Conservation (phyloP, 2,113 vertebrate genomes). For the Phocoena phocoena region DNA sequence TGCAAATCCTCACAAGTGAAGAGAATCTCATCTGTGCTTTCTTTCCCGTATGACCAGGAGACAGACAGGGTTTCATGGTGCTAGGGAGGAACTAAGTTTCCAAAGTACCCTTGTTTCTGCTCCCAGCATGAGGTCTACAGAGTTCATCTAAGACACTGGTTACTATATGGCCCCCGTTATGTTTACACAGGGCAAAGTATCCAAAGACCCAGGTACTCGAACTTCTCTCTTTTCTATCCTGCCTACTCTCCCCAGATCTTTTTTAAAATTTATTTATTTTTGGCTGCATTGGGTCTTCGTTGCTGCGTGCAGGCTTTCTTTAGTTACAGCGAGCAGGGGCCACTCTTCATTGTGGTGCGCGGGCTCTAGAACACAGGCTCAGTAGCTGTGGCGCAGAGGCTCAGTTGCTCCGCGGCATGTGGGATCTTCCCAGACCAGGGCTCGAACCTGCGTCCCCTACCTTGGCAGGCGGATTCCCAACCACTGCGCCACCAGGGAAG, state of each 20-base stretch:
- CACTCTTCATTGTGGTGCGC: no score
- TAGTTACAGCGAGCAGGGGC: no score
- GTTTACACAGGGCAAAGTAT: background rate
- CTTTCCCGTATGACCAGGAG: background rate
- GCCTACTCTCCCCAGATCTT: background rate
- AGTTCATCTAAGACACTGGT: background rate
- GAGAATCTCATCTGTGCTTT: background rate
- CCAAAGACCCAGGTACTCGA: background rate
- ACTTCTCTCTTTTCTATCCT: conserved; percentile 1
- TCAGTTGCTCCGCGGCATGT: no score
- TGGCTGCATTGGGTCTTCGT: no score
- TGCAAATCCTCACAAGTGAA: background rate
- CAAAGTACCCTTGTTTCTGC: background rate
- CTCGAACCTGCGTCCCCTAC: no score
- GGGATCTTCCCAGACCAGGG: no score
- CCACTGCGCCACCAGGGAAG: no score
- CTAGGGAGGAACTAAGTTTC: conserved; percentile 26
- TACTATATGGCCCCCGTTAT: background rate
- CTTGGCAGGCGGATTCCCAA: no score
- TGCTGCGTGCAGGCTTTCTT: no score
- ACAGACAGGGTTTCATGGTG: background rate
- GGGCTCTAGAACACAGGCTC: no score
- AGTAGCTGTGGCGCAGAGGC: no score
- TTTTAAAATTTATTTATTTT: background rate
- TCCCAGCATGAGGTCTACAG: background rate